Base-by-base conservation (phyloP, 2,797 vertebrate species). In the Parambassis ranga region DNA sequence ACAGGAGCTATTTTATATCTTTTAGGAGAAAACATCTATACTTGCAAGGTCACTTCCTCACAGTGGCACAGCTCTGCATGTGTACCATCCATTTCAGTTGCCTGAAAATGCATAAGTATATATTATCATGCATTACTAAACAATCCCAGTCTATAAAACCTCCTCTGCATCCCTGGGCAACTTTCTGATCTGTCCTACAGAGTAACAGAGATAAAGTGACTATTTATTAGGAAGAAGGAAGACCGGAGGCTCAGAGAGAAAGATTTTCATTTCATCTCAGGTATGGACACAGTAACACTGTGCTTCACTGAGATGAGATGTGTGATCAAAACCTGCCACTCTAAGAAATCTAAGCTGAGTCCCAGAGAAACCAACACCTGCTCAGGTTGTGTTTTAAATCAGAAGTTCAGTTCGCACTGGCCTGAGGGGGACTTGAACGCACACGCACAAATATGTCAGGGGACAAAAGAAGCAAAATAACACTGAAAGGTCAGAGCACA, bases 111-210 rank as follows among this genome's bases (percentile, higher is more conserved):
- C 64, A 59, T 58, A 39, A 59, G 51, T 47, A 48, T 48, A 37
- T 62, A 50, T 64, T 4, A 61, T 66, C 58, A 70, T 87, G 65
- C 64, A 87, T 87, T 86, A 81, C 90, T 70, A 67, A 84, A 57
- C 61, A 56, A 69, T 13, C 49, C 43, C 35, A 39, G 58, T 63
- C 50, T 13, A 58, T 84, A 67, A 76, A 72, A 73, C 65, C 57
- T 37, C 7, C 15, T 37, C 19, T 56, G 48, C 13, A 62, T 70
- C 44, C 46, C 16, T 18, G 50, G 62, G 81, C 52, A 43, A 69
- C 68, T 50, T 52, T 61, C 43, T 63, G 51, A 53, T 56, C 53
- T 50, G 51, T 66, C 63, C 35, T 37, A 31, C 71, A 70, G 66
- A n/a, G 46, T 39, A 69, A 68, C 16, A 16, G 46, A 66, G 7